A percentile compares a stretch with the other conserved stretches of the same genome.
These are phyloP conservation scores for Buphagus erythrorhynchus DNA, from an alignment of 2,797 vertebrate genomes.

Conservation along the genomic window DNA sequence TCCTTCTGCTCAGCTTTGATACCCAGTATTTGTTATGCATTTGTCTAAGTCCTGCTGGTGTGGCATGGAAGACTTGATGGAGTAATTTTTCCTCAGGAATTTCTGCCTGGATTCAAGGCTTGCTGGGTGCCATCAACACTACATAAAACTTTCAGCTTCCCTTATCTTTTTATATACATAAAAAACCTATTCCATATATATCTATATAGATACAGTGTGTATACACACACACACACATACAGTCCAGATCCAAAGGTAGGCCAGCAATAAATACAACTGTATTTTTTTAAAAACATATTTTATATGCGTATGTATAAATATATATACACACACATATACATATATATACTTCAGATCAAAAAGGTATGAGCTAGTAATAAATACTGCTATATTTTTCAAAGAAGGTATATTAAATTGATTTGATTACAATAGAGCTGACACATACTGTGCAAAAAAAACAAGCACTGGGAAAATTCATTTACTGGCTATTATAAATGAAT, in stretches of 20 bases:
- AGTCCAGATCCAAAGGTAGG: not conserved
- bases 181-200: not conserved
- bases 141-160: not conserved
- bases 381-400: constrained; percentile 35
- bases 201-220: no score
- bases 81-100: not conserved
- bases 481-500: constrained; percentile 63
- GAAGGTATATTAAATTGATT: constrained; percentile 51
- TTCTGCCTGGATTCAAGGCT: not conserved
- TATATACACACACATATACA: not conserved
- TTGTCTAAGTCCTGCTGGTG: not conserved
- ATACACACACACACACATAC: accelerated
- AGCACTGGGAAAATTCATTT: constrained; percentile 56
- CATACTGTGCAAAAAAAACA: constrained; percentile 33
- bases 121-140: not conserved
- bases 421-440: constrained; percentile 59
- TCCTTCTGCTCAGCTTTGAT: not conserved
- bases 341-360: constrained; percentile 5
- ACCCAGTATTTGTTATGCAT: not conserved
- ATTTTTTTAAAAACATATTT: not conserved
- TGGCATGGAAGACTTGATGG: not conserved
- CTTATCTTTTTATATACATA: not conserved
- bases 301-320: not conserved
- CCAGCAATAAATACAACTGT: not conserved
- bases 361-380: constrained; percentile 28